Evolutionary conservation across 1,140 invertebrate species (phyloP), one percentile per base, ranked within the genome.

Genomic region (Drosophila mojavensis): DNA sequence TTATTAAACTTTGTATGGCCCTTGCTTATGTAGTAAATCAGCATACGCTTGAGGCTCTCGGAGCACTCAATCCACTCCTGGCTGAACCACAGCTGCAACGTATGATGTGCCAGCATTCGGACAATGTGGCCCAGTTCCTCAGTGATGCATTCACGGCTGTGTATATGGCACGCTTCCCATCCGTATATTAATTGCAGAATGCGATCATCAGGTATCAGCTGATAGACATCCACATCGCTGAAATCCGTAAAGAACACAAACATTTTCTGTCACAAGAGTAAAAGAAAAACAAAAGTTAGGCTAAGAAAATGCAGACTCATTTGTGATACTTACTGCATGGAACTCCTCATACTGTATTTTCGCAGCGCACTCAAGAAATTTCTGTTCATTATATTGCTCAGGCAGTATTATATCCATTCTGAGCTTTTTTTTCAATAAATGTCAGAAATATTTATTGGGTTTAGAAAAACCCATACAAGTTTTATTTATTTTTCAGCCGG

Each of bases 191-290:
- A 28, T 28, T 84, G 67, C 47, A 76, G 30, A 7, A 90, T 41
- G 3, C 90, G 81, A 43, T 91, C 83, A 15, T 91, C 73, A 0
- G 64, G 81, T 74, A 81, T 85, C 9, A 89, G 45, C 64, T 84
- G 86, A n/a, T 83, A 91, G 5, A 91, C 78, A 55, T 91, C 90
- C 43, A 91, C 47, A 60, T 91, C 90, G 53, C 78, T 78, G 61
- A 17, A 30, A 3, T 17, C 39, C 15, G 71, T 68, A 17, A 66
- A 78, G 26, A 79, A 91, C 1, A 79, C 43, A n/a, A 91, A 82
- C 79, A 90, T 85, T 75, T 76, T 70, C 84, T 89, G 61, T 13
- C 20, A 69, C 48, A 20, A 36, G 13, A 53, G 17, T 1, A 17
- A 45, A 33, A 28, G 7, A 15, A 20, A 59, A 28, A 48, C 6